Evolutionary conservation across 2,113 vertebrate species (phyloP).

Genomic region (Turnix velox): DNA sequence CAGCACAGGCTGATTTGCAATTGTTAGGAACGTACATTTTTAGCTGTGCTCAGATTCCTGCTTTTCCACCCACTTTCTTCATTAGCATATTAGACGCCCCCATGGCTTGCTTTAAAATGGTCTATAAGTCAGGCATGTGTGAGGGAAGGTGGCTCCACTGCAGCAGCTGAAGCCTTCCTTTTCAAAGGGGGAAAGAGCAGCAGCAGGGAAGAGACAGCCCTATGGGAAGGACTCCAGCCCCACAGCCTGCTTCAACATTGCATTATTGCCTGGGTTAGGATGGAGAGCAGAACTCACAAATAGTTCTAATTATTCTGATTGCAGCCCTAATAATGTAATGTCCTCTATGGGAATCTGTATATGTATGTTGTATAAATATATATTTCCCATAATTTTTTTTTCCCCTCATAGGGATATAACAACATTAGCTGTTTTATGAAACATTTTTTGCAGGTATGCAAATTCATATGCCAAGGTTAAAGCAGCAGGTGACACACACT

Average conservation of each 20-base stretch:
- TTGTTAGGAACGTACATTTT: constrained; percentile 62
- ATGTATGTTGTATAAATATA: background rate
- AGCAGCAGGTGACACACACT: background rate
- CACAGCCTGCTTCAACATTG: background rate
- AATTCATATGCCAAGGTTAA: background rate
- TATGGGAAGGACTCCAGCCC: background rate
- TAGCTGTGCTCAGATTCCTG: constrained; percentile 65
- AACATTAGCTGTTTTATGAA: background rate
- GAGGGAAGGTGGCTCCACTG: constrained; percentile 23
- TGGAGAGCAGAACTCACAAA: background rate
- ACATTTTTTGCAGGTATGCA: background rate
- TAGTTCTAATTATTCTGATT: background rate
- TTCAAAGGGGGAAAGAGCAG: background rate
- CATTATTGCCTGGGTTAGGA: background rate
- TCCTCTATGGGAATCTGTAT: background rate
- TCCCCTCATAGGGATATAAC: background rate
- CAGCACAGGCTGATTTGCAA: constrained; percentile 64
- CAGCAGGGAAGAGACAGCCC: background rate
- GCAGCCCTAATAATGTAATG: background rate
- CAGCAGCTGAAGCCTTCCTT: constrained; percentile 1
- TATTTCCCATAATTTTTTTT: background rate
- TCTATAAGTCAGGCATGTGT: constrained; percentile 52
- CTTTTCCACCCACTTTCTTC: constrained; percentile 61
- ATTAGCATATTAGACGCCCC: constrained; percentile 70
- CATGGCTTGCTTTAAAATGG: constrained; percentile 49